A percentile compares a stretch with the other conserved stretches of the same genome.
These are phyloP conservation scores for Antheraea pernyi DNA, from an alignment of 1,140 invertebrate species.

Conservation along the genomic window DNA sequence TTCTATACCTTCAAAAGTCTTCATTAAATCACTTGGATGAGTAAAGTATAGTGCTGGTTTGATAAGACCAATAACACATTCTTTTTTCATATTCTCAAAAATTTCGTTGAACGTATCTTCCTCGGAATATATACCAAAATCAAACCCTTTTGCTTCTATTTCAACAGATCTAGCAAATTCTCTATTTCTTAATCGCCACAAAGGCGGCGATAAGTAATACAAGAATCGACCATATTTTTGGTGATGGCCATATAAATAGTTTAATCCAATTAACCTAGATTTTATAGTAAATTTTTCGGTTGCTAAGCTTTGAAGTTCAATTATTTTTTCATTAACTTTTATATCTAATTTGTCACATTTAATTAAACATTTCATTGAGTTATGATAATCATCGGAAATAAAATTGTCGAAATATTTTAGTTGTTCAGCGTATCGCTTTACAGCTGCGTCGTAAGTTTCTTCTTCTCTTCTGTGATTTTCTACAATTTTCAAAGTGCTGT, in stretches of 20 bases:
- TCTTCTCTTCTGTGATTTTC: slow-evolving; percentile 78
- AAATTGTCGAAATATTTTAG: slow-evolving; percentile 80
- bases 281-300: slow-evolving; percentile 69
- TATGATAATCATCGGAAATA: slow-evolving; percentile 80
- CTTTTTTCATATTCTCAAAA: slow-evolving; percentile 74
- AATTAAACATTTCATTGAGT: slow-evolving; percentile 77
- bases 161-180: slow-evolving; percentile 64
- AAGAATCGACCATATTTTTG: slow-evolving; percentile 84
- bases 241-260: slow-evolving; percentile 81
- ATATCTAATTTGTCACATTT: slow-evolving; percentile 69
- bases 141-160: slow-evolving; percentile 67
- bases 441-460: slow-evolving; percentile 64
- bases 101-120: slow-evolving; percentile 71
- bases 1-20: slow-evolving; percentile 80
- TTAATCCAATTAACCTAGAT: slow-evolving; percentile 79
- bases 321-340: slow-evolving; percentile 62
- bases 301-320: slow-evolving; percentile 66
- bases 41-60: slow-evolving; percentile 80
- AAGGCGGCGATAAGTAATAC: slow-evolving; percentile 81
- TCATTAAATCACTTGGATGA: slow-evolving; percentile 76
- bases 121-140: slow-evolving; percentile 50
- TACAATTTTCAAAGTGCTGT: slow-evolving; percentile 80
- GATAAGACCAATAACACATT: slow-evolving; percentile 55
- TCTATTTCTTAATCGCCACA: slow-evolving; percentile 75
- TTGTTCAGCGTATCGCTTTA: slow-evolving; percentile 72